Evolutionary conservation across 2,888 invertebrate species (phyloP).

Genomic region (Teinopalpus imperialis): DNA sequence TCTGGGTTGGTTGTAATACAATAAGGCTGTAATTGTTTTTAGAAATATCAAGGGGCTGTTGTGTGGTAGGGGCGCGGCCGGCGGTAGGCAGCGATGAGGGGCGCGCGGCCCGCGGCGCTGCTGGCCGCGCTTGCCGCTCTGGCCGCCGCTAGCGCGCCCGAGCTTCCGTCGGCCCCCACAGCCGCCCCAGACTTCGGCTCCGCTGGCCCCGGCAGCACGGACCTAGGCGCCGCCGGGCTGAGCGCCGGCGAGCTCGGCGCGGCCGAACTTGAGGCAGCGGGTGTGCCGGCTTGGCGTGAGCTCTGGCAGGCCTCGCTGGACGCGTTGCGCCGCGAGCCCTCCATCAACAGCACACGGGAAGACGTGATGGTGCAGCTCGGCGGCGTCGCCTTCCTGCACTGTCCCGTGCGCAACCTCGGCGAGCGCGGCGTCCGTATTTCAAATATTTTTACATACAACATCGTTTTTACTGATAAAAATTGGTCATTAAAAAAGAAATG

Average conservation of each 20-base stretch:
- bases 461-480: too few species aligned
- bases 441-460: too few species aligned
- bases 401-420: constrained; percentile 88
- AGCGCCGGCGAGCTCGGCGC: constrained; percentile 39
- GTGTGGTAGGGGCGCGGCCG: too few species aligned
- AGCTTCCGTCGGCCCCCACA: constrained; percentile 25
- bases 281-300: constrained; percentile 83
- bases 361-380: constrained; percentile 90
- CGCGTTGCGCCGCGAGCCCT: constrained; percentile 65
- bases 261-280: constrained; percentile 47
- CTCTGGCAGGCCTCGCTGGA: constrained; percentile 82
- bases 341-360: constrained; percentile 88
- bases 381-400: constrained; percentile 90
- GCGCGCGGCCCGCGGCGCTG: constrained; percentile 33
- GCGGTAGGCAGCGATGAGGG: constrained; percentile 24
- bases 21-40: too few species aligned
- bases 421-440: constrained; percentile 85
- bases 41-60: too few species aligned
- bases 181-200: too few species aligned
- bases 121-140: constrained; percentile 30
- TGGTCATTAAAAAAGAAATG: too few species aligned
- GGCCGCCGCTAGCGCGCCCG: constrained; percentile 30
- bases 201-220: constrained; percentile 24
- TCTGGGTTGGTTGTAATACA: too few species aligned
- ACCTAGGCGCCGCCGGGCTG: constrained; percentile 31